phyloP scores from a whole-genome alignment of 2,113 vertebrate species.

The Ondatra zibethicus region DNA sequence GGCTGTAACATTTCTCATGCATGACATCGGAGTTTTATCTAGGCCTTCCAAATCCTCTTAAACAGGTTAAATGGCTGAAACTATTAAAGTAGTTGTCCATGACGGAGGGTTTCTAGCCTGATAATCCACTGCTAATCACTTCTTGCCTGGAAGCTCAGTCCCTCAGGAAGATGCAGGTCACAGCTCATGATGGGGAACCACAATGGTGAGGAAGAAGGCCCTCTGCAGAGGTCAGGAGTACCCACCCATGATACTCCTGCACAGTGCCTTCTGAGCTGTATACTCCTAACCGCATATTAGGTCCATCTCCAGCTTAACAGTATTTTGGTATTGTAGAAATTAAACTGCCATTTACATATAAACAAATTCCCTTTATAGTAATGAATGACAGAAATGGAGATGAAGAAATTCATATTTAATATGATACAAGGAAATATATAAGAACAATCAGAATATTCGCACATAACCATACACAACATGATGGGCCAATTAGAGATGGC shows the following conservation, averaged over 20 bases:
- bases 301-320: neutral
- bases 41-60: neutral
- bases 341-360: neutral
- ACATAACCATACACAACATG: neutral
- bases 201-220: neutral
- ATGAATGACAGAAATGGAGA: neutral
- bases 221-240: neutral
- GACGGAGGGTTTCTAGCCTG: neutral
- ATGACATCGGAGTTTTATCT: neutral
- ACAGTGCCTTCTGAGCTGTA: neutral
- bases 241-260: too few species aligned
- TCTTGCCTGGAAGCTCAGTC: neutral
- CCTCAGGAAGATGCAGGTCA: neutral
- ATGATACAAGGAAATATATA: neutral
- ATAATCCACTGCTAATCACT: neutral
- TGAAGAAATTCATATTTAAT: neutral
- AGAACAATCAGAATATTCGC: neutral
- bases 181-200: neutral
- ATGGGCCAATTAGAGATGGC: neutral
- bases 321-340: constrained; percentile 14
- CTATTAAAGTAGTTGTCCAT: neutral
- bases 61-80: neutral
- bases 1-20: neutral
- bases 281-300: neutral
- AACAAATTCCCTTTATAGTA: neutral